phyloP scores from a whole-genome alignment of 2,113 vertebrate species.

The Hydrolagus affinis region DNA sequence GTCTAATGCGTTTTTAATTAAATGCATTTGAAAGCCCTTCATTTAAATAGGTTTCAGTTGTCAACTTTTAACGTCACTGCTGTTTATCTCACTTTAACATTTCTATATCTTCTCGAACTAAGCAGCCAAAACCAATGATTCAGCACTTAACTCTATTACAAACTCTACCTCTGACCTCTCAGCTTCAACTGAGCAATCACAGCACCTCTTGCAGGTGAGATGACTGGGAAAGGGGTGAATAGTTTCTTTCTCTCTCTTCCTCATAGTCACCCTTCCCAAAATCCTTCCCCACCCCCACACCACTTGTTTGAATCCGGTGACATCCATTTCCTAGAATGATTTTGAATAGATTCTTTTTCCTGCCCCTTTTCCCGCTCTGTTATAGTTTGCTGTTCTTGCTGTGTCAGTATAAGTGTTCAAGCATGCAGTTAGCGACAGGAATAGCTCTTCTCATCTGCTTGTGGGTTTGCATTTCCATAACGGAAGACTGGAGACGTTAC shows the following conservation, averaged over 20 bases:
- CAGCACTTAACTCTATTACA: slow-evolving; percentile 52
- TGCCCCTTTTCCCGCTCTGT: background rate
- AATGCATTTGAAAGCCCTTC: slow-evolving; percentile 34
- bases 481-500: background rate
- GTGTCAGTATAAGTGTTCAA: slow-evolving; percentile 13
- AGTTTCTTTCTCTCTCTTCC: slow-evolving; percentile 38
- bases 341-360: background rate
- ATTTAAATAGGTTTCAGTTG: slow-evolving; percentile 44
- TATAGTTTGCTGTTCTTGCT: background rate
- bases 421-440: background rate
- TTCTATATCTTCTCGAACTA: slow-evolving; percentile 45
- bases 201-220: slow-evolving; percentile 65
- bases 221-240: slow-evolving; percentile 56
- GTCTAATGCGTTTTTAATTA: slow-evolving; percentile 2
- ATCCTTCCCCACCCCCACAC: slow-evolving; percentile 13
- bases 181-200: slow-evolving; percentile 66
- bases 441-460: slow-evolving; percentile 15
- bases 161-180: slow-evolving; percentile 61
- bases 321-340: background rate
- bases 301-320: slow-evolving; percentile 2
- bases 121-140: slow-evolving; percentile 50
- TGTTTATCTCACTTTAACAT: slow-evolving; percentile 38
- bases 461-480: background rate
- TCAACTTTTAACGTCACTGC: slow-evolving; percentile 40
- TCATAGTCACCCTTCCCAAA: slow-evolving; percentile 37